Evolutionary conservation across 2,888 invertebrate genomes (phyloP).

Genomic region (Itoplectis maculator): DNA sequence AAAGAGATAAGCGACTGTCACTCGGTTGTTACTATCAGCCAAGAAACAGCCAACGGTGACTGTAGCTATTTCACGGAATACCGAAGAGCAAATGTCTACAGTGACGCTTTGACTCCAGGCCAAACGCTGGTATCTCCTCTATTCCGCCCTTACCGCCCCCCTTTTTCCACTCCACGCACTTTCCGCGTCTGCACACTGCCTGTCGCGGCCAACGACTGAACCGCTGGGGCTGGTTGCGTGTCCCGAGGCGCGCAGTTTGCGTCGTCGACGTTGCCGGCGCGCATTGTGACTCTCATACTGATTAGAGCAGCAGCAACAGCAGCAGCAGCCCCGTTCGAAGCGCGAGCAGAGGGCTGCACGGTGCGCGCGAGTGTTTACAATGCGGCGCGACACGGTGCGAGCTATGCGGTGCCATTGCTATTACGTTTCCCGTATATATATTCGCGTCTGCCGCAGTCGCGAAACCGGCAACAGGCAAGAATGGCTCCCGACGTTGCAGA

Average conservation of each 20-base stretch:
- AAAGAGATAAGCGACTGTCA: too few relatives aligned
- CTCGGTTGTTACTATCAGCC: too few relatives aligned
- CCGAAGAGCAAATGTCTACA: conserved; percentile 6
- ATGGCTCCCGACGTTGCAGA: neutral
- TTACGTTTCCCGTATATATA: too few relatives aligned
- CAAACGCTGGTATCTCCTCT: conserved; percentile 20
- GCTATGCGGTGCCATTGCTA: neutral
- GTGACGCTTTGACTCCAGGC: conserved; percentile 11
- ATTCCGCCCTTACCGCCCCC: neutral
- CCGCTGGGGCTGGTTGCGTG: neutral
- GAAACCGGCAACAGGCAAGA: neutral
- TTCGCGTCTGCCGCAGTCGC: neutral
- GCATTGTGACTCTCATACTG: neutral
- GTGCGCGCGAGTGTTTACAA: neutral
- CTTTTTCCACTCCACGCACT: conserved; percentile 5
- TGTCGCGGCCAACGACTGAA: conserved; percentile 8
- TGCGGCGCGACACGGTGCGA: neutral
- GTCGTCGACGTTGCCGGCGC: conserved; percentile 1
- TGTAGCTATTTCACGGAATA: conserved; percentile 26
- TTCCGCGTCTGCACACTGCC: neutral
- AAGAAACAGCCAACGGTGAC: neutral
- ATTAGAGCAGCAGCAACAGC: too few relatives aligned
- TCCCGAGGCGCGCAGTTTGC: neutral
- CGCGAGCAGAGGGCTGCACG: neutral
- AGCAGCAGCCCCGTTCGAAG: neutral